phyloP scores from a whole-genome alignment of 92 coral and sea anemone genomes.

The Bergia sp. region DNA sequence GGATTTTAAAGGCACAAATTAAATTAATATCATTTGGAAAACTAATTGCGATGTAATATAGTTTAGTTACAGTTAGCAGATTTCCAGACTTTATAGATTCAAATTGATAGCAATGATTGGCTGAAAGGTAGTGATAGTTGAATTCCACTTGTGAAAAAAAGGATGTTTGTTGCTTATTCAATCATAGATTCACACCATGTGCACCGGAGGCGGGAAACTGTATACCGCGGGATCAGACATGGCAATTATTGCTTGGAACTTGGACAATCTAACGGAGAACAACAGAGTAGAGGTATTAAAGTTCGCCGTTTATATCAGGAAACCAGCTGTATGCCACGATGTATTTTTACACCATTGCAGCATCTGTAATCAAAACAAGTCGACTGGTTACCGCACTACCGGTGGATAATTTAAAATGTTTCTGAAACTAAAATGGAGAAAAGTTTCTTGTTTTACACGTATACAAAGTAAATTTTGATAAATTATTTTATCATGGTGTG shows the following conservation, averaged over 20 bases:
- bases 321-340: not conserved
- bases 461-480: no score
- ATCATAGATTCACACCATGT: conserved; percentile 88
- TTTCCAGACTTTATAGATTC: no score
- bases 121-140: not conserved
- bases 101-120: not conserved
- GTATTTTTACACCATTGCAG: no score
- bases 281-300: conserved; percentile 77
- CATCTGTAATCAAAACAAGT: no score
- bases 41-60: no score
- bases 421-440: no score
- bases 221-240: conserved; percentile 97
- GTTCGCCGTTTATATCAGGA: not conserved
- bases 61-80: not conserved
- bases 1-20: no score
- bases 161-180: not conserved
- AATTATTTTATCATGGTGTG: no score
- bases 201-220: conserved; percentile 91
- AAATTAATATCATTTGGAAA: no score
- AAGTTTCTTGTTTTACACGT: no score
- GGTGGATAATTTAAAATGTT: no score
- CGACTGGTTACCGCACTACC: no score
- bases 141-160: not conserved
- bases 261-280: conserved; percentile 82
- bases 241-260: conserved; percentile 90